Percentiles rank a stretch among this genome's conserved stretches.
Conservation (phyloP, 2,113 vertebrate genomes). For the Limanda limanda region DNA sequence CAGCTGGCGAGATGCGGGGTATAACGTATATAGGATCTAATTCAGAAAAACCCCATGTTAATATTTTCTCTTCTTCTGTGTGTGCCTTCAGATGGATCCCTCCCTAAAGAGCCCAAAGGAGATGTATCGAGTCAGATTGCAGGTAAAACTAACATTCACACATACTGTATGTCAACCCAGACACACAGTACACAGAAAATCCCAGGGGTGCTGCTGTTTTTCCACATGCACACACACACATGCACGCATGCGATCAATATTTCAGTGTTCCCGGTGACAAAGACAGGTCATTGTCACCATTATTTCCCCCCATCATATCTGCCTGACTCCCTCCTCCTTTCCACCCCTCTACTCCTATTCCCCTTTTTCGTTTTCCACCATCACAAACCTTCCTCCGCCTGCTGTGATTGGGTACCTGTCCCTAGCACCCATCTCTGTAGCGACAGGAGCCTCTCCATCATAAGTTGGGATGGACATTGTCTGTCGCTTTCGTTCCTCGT, state of each 20-base stretch:
- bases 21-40: background rate
- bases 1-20: no score
- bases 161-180: background rate
- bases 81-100: constrained; percentile 71
- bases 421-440: constrained; percentile 23
- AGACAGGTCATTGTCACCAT: constrained; percentile 24
- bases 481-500: background rate
- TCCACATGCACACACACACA: background rate
- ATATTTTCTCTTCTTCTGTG: background rate
- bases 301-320: constrained; percentile 31
- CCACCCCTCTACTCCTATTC: background rate
- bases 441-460: constrained; percentile 16
- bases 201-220: background rate
- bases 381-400: background rate
- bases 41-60: background rate
- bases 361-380: background rate
- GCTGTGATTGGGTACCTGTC: constrained; percentile 19
- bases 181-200: background rate
- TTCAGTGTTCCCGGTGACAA: background rate
- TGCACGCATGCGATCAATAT: constrained; percentile 2
- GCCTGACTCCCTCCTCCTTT: constrained; percentile 8
- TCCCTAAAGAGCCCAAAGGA: constrained; percentile 79
- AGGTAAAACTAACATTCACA: constrained; percentile 58
- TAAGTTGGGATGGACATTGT: constrained; percentile 17
- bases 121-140: constrained; percentile 76